Conservation (phyloP, 2,113 vertebrate genomes). For the Ophiodon elongatus region DNA sequence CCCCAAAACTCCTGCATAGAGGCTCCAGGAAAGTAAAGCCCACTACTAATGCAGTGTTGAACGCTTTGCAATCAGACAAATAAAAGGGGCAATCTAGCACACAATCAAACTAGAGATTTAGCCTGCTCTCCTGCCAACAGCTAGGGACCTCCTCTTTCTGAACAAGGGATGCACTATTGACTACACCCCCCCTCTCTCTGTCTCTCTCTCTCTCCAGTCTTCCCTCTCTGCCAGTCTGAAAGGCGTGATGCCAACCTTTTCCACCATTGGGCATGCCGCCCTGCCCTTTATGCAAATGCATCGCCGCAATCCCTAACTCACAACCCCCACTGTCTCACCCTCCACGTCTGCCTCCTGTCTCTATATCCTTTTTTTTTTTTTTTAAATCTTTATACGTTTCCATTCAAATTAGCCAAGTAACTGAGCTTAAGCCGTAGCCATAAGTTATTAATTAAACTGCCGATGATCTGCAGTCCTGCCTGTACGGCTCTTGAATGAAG, state of each 20-base stretch:
- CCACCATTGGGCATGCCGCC: slow-evolving; percentile 87
- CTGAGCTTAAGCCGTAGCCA: slow-evolving; percentile 41
- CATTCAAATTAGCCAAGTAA: slow-evolving; percentile 44
- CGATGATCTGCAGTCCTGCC: slow-evolving; percentile 32
- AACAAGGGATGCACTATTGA: slow-evolving; percentile 89
- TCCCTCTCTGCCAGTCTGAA: slow-evolving; percentile 85
- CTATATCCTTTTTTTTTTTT: slow-evolving; percentile 51
- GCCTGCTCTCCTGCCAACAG: slow-evolving; percentile 83
- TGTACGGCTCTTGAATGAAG: slow-evolving; percentile 26
- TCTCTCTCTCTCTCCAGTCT: slow-evolving; percentile 82
- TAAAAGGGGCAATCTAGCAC: slow-evolving; percentile 86
- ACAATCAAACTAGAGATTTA: slow-evolving; percentile 86
- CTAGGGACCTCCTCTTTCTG: slow-evolving; percentile 83
- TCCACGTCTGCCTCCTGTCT: slow-evolving; percentile 69
- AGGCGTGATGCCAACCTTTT: slow-evolving; percentile 87
- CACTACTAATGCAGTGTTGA: slow-evolving; percentile 81
- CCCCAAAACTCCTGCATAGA: slow-evolving; percentile 53
- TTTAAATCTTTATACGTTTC: slow-evolving; percentile 46
- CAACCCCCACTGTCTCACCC: slow-evolving; percentile 81
- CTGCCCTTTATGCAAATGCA: slow-evolving; percentile 89
- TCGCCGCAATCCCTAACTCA: slow-evolving; percentile 79
- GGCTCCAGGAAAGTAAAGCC: slow-evolving; percentile 75
- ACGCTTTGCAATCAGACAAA: slow-evolving; percentile 86
- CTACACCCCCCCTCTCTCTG: slow-evolving; percentile 67
- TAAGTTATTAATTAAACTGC: slow-evolving; percentile 46